These are phyloP conservation scores for Emydocephalus ijimae DNA, from an alignment of 2,113 vertebrate genomes.

Conservation along the genomic window DNA sequence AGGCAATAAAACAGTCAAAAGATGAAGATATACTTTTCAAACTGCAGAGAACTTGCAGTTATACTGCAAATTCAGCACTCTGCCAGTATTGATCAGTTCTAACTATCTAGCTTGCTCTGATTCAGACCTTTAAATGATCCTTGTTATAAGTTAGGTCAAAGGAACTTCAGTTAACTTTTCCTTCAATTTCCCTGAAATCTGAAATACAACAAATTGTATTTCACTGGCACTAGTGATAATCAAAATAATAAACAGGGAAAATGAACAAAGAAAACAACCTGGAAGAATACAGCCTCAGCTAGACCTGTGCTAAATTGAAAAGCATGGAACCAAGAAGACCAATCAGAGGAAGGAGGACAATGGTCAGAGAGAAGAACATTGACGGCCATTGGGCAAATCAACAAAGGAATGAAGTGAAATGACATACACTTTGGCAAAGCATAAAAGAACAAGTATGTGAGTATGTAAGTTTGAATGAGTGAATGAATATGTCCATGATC, in stretches of 20 bases:
- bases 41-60: background rate
- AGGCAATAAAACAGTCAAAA: background rate
- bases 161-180: background rate
- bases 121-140: background rate
- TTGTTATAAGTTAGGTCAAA: background rate
- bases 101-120: background rate
- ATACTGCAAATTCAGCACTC: background rate
- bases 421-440: background rate
- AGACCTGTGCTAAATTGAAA: background rate
- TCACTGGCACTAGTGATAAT: background rate
- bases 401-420: background rate
- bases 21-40: background rate
- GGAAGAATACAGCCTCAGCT: background rate
- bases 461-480: background rate
- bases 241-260: background rate
- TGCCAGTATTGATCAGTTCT: background rate
- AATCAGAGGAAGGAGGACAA: background rate
- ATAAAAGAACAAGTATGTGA: background rate
- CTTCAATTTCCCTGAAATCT: background rate
- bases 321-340: background rate
- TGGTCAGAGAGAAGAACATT: background rate
- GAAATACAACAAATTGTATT: background rate
- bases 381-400: background rate
- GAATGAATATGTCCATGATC: background rate
- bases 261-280: background rate